A percentile compares a stretch with the other conserved stretches of the same genome.
Evolutionary conservation across 2,113 vertebrate genomes (phyloP).

Genomic region (Podarcis muralis): DNA sequence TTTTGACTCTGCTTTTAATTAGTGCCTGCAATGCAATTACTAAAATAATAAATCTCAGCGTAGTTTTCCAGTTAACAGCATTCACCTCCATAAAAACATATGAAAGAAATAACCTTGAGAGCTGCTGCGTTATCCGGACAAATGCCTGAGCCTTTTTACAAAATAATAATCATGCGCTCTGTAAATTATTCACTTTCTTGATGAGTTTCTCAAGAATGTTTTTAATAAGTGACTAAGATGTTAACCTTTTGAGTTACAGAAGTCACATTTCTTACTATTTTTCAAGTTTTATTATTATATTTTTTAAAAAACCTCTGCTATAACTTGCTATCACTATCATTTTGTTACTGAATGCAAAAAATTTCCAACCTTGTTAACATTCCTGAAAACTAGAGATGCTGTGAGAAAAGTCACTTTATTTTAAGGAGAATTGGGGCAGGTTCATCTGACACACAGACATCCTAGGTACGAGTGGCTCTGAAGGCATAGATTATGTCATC

Average conservation of each 20-base stretch:
- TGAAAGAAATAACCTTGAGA: conserved; percentile 65
- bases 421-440: neutral
- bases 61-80: conserved; percentile 56
- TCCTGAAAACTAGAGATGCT: neutral
- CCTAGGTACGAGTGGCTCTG: neutral
- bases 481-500: neutral
- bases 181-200: conserved; percentile 65
- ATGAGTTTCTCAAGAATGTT: conserved; percentile 50
- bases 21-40: conserved; percentile 56
- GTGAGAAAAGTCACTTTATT: neutral
- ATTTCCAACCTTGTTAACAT: neutral
- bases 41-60: conserved; percentile 61
- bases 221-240: conserved; percentile 52
- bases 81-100: conserved; percentile 62
- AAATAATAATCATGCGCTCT: conserved; percentile 35
- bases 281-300: conserved; percentile 7
- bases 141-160: conserved; percentile 39
- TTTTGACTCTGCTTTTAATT: conserved; percentile 61
- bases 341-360: conserved; percentile 26
- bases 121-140: conserved; percentile 36
- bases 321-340: conserved; percentile 36
- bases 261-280: conserved; percentile 55
- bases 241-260: conserved; percentile 62
- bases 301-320: neutral
- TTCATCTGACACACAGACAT: neutral